Evolutionary conservation across 2,888 invertebrate species (phyloP), one percentile per base, ranked within the genome.

Genomic region (Myopa testacea): DNA sequence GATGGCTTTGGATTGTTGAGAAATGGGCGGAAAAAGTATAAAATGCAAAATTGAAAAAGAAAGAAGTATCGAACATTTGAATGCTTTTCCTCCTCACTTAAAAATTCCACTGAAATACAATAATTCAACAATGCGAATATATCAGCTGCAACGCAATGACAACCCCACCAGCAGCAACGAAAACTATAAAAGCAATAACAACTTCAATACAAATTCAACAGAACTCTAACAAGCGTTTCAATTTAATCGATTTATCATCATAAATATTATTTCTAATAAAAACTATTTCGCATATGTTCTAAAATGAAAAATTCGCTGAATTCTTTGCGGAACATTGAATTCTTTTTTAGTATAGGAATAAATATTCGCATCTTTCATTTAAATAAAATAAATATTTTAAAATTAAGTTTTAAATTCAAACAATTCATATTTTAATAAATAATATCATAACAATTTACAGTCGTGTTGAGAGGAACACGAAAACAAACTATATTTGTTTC

Each of bases 221-320:
- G 10, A 45, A 45, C 45, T 45, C 10, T 6, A 45, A 67, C 67
- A 67, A 37, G 40, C 26, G 37, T 14, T 40, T n/a, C 38, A 67
- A 38, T 67, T 67, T 38, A 26, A 40, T 67, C 40, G 67, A 67
- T 38, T 67, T 38, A 40, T 67, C 67, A 14, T 37, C 67, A 67
- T 67, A 67, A 69, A 69, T 26, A 26, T 26, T 26, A 26, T 26
- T 26, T 26, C 26, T 1, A 26, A 26, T 26, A 26, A 26, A 26
- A 26, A 26, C 26, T 26, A 26, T 26, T 2, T 26, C 26, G 26
- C 26, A 26, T 26, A 26, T 26, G 26, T 26, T 26, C 26, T 26
- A 26, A 26, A 26, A 26, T 2, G 26, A 1, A 26, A 26, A 26
- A 26, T 26, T 26, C 26, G 26, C 26, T 26, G 1, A 26, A 2